Base-by-base conservation (phyloP, 2,113 vertebrate genomes). In the Steatornis caripensis region DNA sequence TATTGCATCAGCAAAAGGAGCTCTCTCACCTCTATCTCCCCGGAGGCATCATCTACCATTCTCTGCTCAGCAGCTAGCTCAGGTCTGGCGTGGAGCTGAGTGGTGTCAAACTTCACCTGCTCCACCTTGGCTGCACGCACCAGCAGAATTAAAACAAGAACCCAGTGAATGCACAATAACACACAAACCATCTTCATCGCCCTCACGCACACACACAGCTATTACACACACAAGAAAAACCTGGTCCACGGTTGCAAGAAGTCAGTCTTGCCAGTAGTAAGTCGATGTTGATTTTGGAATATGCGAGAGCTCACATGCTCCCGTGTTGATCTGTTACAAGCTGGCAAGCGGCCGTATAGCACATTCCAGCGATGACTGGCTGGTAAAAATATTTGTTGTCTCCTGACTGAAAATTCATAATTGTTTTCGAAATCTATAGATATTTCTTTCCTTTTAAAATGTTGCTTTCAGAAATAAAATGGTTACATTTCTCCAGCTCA, bases 11-110 rank as follows among this genome's bases (percentile, higher is more conserved):
- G 54, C n/a, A 27, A 87, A 76, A 91, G n/a, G 24, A 57, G n/a
- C 15, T 58, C 6, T 61, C 87, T 94, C 85, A 99, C 99, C 98
- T 99, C 97, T 18, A 99, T 60, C 5, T 99, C 98, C 71, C 99
- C 99, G 0, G 99, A 98, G 24, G 97, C 99, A 34, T 99, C 99
- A 3, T 99, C 99, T 1, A 99, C 98, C 99, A 99, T 99, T 36
- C 98, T 98, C 75, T 99, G 98, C 96, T 98, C 98, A 22, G 99
- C 99, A 18, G 99, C 99, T 8, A 99, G 95, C 66, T 99, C 99
- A 1, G 99, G 99, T 27, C 97, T 98, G 7, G 98, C 98, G 0
- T 99, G 98, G 30, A 99, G 98, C 94, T 98, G 97, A 93, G 98
- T 98, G 90, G 98, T 98, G 34, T 99, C 98, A 92, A 99, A 99